phyloP scores from a whole-genome alignment of 92 coral and sea anemone species.

The Porites rus region DNA sequence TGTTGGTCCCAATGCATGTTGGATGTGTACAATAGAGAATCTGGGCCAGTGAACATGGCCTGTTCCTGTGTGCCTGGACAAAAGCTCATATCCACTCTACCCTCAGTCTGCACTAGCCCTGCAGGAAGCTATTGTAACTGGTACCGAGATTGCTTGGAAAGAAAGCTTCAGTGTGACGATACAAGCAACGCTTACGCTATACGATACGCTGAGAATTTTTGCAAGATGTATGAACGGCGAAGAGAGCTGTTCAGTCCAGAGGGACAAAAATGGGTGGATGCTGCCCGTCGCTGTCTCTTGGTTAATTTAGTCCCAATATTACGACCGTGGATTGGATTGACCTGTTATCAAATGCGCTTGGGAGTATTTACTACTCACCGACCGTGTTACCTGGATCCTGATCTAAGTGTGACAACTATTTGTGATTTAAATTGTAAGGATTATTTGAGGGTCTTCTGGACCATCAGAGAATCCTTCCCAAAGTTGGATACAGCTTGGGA shows the following conservation, averaged over 20 bases:
- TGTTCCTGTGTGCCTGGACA: conserved; percentile 59
- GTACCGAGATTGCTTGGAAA: conserved; percentile 65
- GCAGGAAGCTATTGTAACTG: conserved; percentile 55
- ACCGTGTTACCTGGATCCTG: conserved; percentile 37
- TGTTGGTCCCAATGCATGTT: conserved; percentile 86
- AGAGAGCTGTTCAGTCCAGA: conserved; percentile 19
- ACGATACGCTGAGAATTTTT: conserved; percentile 54
- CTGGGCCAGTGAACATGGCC: conserved; percentile 56
- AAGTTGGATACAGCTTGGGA: conserved; percentile 14
- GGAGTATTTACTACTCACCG: conserved; percentile 35
- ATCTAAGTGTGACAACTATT: not conserved
- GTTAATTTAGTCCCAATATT: not conserved
- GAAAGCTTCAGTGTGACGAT: conserved; percentile 38
- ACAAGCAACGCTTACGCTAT: conserved; percentile 57
- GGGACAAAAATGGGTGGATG: conserved; percentile 51
- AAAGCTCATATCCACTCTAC: not conserved
- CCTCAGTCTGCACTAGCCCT: conserved; percentile 37
- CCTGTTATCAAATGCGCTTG: not conserved
- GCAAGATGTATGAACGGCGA: conserved; percentile 21
- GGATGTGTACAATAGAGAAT: conserved; percentile 55
- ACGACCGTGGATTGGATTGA: not conserved
- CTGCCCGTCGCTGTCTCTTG: conserved; percentile 13
- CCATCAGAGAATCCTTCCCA: not conserved
- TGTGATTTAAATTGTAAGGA: not conserved
- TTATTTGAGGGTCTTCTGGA: conserved; percentile 22